phyloP scores from a whole-genome alignment of 2,113 vertebrate genomes.

The Tyrannus savana region DNA sequence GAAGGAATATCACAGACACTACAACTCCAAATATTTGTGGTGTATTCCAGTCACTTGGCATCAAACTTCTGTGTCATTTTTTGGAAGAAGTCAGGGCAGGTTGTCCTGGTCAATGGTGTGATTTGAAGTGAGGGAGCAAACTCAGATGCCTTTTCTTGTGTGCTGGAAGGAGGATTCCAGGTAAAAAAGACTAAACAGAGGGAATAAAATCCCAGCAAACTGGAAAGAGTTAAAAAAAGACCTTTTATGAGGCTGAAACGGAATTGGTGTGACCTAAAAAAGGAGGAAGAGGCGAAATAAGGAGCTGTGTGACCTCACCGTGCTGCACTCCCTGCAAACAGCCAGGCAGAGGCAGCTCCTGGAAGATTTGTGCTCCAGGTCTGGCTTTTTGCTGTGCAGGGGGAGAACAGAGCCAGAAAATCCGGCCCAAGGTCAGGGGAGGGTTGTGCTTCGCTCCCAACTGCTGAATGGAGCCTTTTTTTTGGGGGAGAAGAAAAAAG shows the following conservation, averaged over 20 bases:
- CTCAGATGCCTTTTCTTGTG: neutral
- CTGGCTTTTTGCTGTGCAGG: neutral
- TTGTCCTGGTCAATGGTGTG: neutral
- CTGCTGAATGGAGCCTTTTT: conserved; percentile 16
- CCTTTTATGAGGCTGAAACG: neutral
- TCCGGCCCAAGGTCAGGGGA: conserved; percentile 7
- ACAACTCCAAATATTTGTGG: neutral
- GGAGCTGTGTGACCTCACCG: neutral
- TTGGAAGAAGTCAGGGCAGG: neutral
- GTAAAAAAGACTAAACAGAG: neutral
- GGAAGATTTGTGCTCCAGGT: neutral
- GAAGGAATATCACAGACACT: neutral
- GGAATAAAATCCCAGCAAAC: neutral
- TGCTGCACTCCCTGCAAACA: neutral
- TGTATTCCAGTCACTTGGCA: neutral
- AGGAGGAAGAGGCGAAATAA: neutral
- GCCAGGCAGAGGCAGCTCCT: neutral
- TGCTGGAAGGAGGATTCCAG: neutral
- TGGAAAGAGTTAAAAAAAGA: neutral
- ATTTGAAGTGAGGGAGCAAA: neutral
- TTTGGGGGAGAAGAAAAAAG: neutral
- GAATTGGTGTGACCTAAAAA: neutral
- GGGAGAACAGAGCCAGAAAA: conserved; percentile 7
- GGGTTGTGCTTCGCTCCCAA: neutral
- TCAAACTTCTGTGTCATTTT: neutral